phyloP scores from a whole-genome alignment of 1,140 invertebrate genomes.

The Platorchestia sp. region DNA sequence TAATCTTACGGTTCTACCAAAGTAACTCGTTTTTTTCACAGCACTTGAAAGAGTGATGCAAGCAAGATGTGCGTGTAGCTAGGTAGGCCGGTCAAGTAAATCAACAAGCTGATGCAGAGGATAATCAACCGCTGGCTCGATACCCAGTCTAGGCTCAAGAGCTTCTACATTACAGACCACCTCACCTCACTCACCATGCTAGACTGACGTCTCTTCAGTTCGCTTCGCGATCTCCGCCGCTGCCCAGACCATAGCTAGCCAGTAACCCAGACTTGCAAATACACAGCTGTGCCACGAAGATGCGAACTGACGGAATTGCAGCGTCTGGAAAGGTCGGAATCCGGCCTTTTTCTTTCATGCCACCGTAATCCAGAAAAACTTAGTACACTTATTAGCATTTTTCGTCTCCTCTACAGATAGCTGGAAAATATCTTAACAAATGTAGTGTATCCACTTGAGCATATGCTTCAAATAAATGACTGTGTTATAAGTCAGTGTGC shows the following conservation, averaged over 20 bases:
- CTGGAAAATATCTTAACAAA: background rate
- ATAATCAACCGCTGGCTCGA: background rate
- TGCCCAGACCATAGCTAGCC: background rate
- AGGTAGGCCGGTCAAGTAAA: background rate
- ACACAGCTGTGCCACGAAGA: background rate
- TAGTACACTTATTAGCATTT: background rate
- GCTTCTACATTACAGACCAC: background rate
- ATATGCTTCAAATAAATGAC: background rate
- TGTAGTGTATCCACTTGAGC: background rate
- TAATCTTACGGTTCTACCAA: background rate
- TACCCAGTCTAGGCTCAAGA: slow-evolving; percentile 36
- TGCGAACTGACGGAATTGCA: background rate
- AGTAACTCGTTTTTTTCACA: background rate
- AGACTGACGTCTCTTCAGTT: slow-evolving; percentile 1
- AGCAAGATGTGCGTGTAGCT: background rate
- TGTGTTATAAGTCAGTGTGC: background rate
- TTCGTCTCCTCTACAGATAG: background rate
- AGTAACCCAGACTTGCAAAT: background rate
- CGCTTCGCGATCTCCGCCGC: background rate
- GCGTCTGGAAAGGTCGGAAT: background rate
- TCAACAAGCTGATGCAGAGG: slow-evolving; percentile 6
- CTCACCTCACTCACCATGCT: slow-evolving; percentile 39
- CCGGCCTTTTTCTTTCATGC: background rate
- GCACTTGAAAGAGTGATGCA: background rate
- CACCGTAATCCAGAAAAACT: background rate